Conservation (phyloP, 92 coral and sea anemone genomes). For the Paragorgia papillata region DNA sequence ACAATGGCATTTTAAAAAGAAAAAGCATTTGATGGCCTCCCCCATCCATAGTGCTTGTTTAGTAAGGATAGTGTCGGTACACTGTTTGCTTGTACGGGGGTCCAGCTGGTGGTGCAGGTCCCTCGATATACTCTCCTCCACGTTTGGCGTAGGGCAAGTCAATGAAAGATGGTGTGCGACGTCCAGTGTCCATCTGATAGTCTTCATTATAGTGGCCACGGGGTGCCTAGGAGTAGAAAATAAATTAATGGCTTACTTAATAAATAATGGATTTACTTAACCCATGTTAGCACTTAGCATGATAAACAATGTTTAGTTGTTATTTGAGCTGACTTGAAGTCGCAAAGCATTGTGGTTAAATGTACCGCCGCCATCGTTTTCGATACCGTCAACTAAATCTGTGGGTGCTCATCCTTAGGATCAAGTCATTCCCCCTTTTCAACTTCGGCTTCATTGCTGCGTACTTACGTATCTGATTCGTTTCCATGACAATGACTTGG, state of each 20-base stretch:
- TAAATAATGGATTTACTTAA: too few relatives aligned
- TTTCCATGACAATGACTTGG: slow-evolving; percentile 42
- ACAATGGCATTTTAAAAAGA: neutral
- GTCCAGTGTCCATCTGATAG: slow-evolving; percentile 14
- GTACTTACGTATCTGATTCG: slow-evolving; percentile 33
- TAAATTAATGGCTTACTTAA: too few relatives aligned
- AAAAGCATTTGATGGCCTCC: neutral
- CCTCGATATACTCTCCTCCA: slow-evolving; percentile 28
- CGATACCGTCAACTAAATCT: too few relatives aligned
- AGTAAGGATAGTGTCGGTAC: slow-evolving; percentile 43
- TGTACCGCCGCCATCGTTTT: too few relatives aligned
- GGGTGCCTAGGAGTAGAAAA: neutral
- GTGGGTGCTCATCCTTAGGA: too few relatives aligned
- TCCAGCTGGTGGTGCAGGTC: slow-evolving; percentile 10
- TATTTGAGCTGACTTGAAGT: too few relatives aligned
- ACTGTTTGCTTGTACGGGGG: slow-evolving; percentile 43
- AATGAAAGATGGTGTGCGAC: slow-evolving; percentile 26
- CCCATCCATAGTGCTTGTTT: neutral
- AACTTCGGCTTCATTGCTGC: too few relatives aligned
- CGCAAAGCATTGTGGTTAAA: too few relatives aligned
- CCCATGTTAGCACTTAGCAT: too few relatives aligned
- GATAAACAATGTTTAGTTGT: too few relatives aligned
- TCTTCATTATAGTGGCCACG: slow-evolving; percentile 20
- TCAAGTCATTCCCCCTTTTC: too few relatives aligned
- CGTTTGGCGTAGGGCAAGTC: slow-evolving; percentile 39